These are phyloP conservation scores for Protomyctophum bolini DNA, from an alignment of 2,113 vertebrate species.

Conservation along the genomic window DNA sequence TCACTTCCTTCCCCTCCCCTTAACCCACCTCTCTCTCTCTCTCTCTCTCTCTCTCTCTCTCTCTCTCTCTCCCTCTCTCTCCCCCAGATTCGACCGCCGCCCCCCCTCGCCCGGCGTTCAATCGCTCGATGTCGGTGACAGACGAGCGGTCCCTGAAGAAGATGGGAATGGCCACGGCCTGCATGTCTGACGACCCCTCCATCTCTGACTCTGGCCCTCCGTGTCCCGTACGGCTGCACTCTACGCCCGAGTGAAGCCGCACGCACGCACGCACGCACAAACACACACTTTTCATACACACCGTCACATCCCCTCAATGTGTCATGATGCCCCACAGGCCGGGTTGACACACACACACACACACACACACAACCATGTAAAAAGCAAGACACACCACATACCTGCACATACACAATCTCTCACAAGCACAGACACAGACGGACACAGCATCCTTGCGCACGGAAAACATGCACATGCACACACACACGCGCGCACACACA, in stretches of 20 bases:
- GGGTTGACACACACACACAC: background rate
- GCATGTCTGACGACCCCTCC: slow-evolving; percentile 53
- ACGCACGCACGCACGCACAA: slow-evolving; percentile 3
- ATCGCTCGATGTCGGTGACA: slow-evolving; percentile 79
- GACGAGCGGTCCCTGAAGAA: slow-evolving; percentile 76
- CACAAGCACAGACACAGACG: slow-evolving; percentile 17
- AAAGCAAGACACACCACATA: background rate
- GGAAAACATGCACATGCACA: background rate
- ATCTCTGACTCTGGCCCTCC: slow-evolving; percentile 25
- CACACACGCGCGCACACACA: background rate
- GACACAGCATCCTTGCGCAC: background rate
- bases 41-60: background rate
- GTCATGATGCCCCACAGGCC: too few relatives aligned
- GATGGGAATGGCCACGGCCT: slow-evolving; percentile 70
- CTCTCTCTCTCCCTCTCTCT: slow-evolving; percentile 21
- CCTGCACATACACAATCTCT: background rate
- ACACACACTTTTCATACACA: background rate
- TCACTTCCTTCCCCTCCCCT: slow-evolving; percentile 5
- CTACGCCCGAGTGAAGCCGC: slow-evolving; percentile 66
- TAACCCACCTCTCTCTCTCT: slow-evolving; percentile 19
- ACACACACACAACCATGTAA: background rate
- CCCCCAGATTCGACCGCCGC: slow-evolving; percentile 32
- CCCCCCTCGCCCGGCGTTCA: slow-evolving; percentile 54
- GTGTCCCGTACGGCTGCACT: slow-evolving; percentile 63
- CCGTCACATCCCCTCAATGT: too few relatives aligned